Conservation (phyloP, 1,140 invertebrate genomes). For the Drosophila rhopaloa region DNA sequence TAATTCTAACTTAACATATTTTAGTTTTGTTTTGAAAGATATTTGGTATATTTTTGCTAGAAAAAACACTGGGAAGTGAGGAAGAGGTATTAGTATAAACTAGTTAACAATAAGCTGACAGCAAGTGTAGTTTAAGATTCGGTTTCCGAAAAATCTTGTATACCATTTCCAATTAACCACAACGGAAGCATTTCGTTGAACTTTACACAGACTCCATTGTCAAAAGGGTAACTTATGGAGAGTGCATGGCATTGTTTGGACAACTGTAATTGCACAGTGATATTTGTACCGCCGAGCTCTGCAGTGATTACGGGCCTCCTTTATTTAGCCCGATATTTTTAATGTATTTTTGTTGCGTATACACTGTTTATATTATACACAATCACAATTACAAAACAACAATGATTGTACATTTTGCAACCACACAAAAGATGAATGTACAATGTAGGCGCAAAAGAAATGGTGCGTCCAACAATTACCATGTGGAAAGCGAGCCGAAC, state of each 20-base stretch:
- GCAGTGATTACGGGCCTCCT: constrained; percentile 60
- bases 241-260: constrained; percentile 28
- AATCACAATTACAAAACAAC: constrained; percentile 19
- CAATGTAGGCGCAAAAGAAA: constrained; percentile 4
- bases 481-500: constrained; percentile 55
- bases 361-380: neutral
- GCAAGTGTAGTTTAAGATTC: neutral
- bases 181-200: constrained; percentile 24
- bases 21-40: neutral
- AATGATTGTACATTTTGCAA: constrained; percentile 12
- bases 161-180: neutral
- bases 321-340: constrained; percentile 37
- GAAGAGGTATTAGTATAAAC: no score
- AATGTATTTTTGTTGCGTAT: constrained; percentile 27
- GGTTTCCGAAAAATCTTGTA: neutral
- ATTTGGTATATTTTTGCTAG: neutral
- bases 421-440: constrained; percentile 21
- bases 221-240: constrained; percentile 3
- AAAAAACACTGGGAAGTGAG: constrained; percentile 7
- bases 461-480: constrained; percentile 44
- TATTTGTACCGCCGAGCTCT: constrained; percentile 47
- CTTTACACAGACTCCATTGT: constrained; percentile 2
- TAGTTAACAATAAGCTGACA: no score
- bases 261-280: constrained; percentile 25
- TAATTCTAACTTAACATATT: neutral